Conservation (phyloP, 2,113 vertebrate species). For the Mus spicilegus region DNA sequence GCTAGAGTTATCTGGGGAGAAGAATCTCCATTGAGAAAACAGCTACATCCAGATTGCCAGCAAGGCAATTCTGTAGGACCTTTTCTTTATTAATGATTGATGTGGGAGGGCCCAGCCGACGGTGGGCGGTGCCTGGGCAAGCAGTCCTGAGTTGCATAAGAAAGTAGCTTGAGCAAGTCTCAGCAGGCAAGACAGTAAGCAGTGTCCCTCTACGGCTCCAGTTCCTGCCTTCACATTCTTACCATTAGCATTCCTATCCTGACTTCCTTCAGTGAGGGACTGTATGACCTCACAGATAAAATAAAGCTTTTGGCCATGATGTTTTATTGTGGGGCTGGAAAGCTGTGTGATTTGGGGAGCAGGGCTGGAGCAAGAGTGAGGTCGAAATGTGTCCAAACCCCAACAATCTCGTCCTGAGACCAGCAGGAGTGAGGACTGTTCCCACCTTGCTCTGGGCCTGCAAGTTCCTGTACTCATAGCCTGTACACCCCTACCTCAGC, state of each 20-base stretch:
- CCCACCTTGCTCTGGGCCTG: no score
- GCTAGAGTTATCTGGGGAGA: neutral
- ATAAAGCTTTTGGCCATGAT: neutral
- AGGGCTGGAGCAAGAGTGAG: no score
- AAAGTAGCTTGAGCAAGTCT: neutral
- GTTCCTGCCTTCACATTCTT: neutral
- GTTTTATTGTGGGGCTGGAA: neutral
- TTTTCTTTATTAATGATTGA: neutral
- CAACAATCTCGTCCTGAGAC: no score
- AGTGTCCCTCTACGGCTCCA: no score
- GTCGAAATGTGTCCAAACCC: no score
- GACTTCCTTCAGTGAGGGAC: neutral
- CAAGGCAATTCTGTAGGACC: no score
- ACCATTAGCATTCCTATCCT: no score
- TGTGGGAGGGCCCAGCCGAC: neutral
- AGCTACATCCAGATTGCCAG: neutral
- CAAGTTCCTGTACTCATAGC: no score
- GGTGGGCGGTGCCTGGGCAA: neutral
- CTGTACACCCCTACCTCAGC: no score
- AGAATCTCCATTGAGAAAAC: neutral
- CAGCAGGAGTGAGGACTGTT: no score
- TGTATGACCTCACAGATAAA: no score
- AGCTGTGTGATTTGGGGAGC: no score
- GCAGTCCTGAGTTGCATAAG: neutral
- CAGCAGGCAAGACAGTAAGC: neutral